Evolutionary conservation across 2,888 invertebrate species (phyloP).

Genomic region (Xestia rhomboidea): DNA sequence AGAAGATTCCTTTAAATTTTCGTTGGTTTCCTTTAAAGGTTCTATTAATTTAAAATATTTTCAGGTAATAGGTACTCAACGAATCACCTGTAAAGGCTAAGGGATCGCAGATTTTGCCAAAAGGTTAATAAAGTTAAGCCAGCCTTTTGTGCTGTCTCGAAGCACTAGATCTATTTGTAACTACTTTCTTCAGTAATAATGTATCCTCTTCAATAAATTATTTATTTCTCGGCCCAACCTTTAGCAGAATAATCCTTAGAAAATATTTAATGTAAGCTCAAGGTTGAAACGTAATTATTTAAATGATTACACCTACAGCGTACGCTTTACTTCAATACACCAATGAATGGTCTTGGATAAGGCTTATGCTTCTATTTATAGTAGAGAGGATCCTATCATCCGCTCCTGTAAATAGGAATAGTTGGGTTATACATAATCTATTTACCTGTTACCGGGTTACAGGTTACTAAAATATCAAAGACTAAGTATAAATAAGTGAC

Average conservation of each 20-base stretch:
- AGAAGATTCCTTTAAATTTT: neutral
- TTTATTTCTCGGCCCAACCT: conserved; percentile 14
- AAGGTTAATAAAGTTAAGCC: conserved; percentile 20
- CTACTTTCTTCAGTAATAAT: conserved; percentile 32
- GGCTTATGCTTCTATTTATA: conserved; percentile 12
- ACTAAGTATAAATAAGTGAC: neutral
- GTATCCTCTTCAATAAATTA: conserved; percentile 19
- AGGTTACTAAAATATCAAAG: neutral
- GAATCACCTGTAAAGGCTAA: conserved; percentile 6
- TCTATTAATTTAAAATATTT: neutral
- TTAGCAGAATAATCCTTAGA: conserved; percentile 27
- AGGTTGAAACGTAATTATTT: conserved; percentile 6
- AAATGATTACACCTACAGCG: conserved; percentile 13
- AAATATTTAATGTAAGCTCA: conserved; percentile 15
- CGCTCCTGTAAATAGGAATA: neutral
- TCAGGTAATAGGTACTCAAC: neutral
- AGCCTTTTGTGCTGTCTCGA: conserved; percentile 13
- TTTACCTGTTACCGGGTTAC: neutral
- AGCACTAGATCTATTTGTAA: conserved; percentile 26
- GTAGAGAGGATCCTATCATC: neutral
- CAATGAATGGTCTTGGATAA: conserved; percentile 18
- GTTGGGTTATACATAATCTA: neutral
- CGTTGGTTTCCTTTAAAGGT: neutral
- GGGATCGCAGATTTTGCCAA: conserved; percentile 4
- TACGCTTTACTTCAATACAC: conserved; percentile 14